Evolutionary conservation across 2,113 vertebrate genomes (phyloP).

Genomic region (Saimiri boliviensis): DNA sequence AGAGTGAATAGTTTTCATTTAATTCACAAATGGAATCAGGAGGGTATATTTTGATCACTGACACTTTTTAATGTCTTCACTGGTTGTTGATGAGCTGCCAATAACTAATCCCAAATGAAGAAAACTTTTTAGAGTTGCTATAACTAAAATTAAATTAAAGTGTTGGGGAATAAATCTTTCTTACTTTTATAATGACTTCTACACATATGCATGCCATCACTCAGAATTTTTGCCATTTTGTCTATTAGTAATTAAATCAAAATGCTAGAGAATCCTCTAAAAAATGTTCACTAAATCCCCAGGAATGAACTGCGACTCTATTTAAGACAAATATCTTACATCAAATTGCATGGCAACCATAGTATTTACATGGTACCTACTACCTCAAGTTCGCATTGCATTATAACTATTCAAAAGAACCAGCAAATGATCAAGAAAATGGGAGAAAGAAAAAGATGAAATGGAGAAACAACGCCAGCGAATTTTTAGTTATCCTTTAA

Average conservation of each 20-base stretch:
- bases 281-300: conserved; percentile 18
- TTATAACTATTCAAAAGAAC: not conserved
- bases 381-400: not conserved
- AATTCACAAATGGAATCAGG: conserved; percentile 52
- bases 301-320: not conserved
- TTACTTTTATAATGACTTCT: conserved; percentile 25
- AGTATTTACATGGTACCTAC: not conserved
- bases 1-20: not conserved
- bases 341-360: not conserved
- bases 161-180: conserved; percentile 19
- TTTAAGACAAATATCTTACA: not conserved
- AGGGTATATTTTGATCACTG: conserved; percentile 53
- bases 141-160: conserved; percentile 49
- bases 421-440: not conserved
- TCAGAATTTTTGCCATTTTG: not conserved
- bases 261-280: not conserved
- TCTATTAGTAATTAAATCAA: conserved; percentile 27
- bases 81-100: conserved; percentile 72
- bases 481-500: not conserved
- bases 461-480: not conserved
- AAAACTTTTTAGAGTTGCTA: not conserved
- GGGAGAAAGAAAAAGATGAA: not conserved
- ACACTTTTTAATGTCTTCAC: conserved; percentile 57
- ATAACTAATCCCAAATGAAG: conserved; percentile 64
- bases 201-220: not conserved